Evolutionary conservation across 1,140 invertebrate genomes (phyloP).

Genomic region (Drosophila orena): DNA sequence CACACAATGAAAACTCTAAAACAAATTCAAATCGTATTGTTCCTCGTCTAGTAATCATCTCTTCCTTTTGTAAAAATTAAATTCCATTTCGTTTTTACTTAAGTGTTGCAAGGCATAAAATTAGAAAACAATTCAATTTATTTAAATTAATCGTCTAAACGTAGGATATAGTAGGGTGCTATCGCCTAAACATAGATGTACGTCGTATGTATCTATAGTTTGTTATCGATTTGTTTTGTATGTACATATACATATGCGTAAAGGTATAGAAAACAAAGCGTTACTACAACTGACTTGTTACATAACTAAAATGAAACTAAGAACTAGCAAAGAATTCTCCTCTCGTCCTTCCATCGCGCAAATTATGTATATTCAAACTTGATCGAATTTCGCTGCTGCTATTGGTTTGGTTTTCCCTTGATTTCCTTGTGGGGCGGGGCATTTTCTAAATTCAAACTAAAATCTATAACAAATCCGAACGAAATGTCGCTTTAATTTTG

Average conservation of each 20-base stretch:
- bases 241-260: constrained; percentile 68
- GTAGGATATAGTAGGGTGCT: constrained; percentile 48
- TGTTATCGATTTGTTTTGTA: constrained; percentile 54
- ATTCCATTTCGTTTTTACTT: constrained; percentile 57
- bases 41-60: not conserved
- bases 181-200: constrained; percentile 50
- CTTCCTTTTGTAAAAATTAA: constrained; percentile 44
- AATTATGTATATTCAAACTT: constrained; percentile 33
- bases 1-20: constrained; percentile 57
- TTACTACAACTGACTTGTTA: constrained; percentile 73
- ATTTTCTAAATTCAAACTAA: constrained; percentile 67
- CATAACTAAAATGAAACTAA: constrained; percentile 69
- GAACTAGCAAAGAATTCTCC: constrained; percentile 69
- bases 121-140: constrained; percentile 82
- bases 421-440: constrained; percentile 38
- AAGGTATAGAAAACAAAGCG: constrained; percentile 65
- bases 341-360: constrained; percentile 13
- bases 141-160: constrained; percentile 66
- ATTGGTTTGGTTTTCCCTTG: constrained; percentile 1
- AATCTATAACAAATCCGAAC: constrained; percentile 38
- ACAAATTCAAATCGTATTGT: constrained; percentile 47
- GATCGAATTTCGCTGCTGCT: constrained; percentile 12
- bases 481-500: constrained; percentile 48
- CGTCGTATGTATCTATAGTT: constrained; percentile 23
- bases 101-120: constrained; percentile 73